A percentile compares a stretch with the other conserved stretches of the same genome.
These are phyloP conservation scores for Acanthisitta chloris DNA, from an alignment of 2,113 vertebrate species.

Conservation along the genomic window DNA sequence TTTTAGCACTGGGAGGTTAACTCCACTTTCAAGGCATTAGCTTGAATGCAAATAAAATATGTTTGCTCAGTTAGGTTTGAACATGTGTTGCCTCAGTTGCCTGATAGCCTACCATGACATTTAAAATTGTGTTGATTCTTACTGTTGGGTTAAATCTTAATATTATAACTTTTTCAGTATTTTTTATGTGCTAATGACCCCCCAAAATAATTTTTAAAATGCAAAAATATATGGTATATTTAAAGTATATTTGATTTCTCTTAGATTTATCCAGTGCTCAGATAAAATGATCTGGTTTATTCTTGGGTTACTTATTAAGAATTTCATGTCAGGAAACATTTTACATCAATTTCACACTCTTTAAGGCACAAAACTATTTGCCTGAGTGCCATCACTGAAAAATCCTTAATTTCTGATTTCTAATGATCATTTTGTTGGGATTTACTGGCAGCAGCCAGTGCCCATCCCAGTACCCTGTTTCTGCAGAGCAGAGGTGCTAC, in stretches of 20 bases:
- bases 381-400: neutral
- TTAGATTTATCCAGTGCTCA: neutral
- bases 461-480: neutral
- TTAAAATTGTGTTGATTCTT: neutral
- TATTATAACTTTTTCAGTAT: neutral
- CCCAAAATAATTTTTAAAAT: too few relatives aligned
- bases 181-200: neutral
- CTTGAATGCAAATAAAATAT: constrained; percentile 8
- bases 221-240: neutral
- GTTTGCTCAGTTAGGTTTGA: constrained; percentile 12
- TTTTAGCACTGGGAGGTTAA: neutral
- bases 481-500: neutral
- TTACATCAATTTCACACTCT: neutral
- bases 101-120: neutral
- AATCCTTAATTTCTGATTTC: neutral
- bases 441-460: neutral
- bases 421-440: neutral
- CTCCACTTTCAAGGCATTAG: neutral
- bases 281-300: neutral
- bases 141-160: neutral
- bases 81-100: neutral
- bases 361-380: neutral
- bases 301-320: neutral
- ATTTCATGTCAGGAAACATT: neutral
- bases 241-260: neutral